phyloP scores from a whole-genome alignment of 2,797 vertebrate species.

The Acestrorhynchus altus region DNA sequence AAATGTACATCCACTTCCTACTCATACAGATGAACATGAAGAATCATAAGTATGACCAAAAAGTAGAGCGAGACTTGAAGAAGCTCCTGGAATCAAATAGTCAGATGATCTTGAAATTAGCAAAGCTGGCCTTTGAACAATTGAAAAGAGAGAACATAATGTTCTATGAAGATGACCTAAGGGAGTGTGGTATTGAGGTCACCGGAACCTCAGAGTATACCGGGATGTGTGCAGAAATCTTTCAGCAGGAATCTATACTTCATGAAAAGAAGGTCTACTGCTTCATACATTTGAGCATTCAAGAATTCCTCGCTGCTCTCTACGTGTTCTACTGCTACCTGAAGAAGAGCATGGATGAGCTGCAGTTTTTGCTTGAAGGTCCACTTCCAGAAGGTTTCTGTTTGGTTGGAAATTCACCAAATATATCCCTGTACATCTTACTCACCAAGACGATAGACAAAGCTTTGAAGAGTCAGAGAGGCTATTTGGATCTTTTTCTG shows the following conservation, averaged over 20 bases:
- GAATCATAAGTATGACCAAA: conserved; percentile 4
- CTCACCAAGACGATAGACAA: conserved; percentile 21
- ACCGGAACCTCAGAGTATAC: conserved; percentile 19
- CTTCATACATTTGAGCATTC: conserved; percentile 47
- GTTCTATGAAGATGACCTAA: conserved; percentile 12
- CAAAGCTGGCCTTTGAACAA: conserved; percentile 41
- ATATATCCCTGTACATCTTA: background rate
- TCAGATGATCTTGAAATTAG: conserved; percentile 35
- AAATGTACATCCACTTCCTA: conserved; percentile 43
- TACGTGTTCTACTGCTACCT: background rate
- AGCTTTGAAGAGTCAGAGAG: conserved; percentile 2
- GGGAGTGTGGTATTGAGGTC: conserved; percentile 39
- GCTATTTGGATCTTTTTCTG: conserved; percentile 24
- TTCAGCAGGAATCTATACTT: background rate
- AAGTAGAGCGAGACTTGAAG: background rate
- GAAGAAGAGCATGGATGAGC: background rate
- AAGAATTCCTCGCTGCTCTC: conserved; percentile 52
- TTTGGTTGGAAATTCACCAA: background rate
- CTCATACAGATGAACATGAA: conserved; percentile 8
- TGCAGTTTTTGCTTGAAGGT: conserved; percentile 1
- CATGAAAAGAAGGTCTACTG: background rate
- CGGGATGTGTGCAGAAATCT: conserved; percentile 47
- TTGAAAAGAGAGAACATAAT: conserved; percentile 16
- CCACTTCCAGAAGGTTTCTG: background rate
- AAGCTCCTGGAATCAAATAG: background rate